These are phyloP conservation scores for Calidris pugnax DNA, from an alignment of 2,113 vertebrate species.

Conservation along the genomic window DNA sequence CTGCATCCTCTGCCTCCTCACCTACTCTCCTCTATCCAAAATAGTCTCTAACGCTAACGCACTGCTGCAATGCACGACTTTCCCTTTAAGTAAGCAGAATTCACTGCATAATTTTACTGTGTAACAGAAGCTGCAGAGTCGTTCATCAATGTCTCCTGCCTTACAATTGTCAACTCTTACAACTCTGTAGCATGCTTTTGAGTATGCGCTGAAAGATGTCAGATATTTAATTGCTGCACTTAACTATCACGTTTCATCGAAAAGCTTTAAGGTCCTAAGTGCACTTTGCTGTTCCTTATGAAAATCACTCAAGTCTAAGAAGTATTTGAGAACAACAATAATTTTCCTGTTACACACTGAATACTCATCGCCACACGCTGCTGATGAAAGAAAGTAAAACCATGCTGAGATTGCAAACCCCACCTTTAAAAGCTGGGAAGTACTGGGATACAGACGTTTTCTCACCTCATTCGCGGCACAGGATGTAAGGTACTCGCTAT, in stretches of 20 bases:
- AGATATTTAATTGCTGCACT: neutral
- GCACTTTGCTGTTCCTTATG: neutral
- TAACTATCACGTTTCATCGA: neutral
- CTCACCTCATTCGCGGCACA: neutral
- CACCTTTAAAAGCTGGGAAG: neutral
- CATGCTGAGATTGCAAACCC: neutral
- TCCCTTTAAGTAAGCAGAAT: neutral
- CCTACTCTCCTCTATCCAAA: neutral
- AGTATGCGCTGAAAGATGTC: neutral
- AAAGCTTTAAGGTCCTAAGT: neutral
- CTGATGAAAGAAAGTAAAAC: neutral
- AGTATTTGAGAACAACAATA: neutral
- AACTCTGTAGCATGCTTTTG: neutral
- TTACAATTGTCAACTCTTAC: neutral
- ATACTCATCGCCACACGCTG: neutral
- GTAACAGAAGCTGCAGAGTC: neutral
- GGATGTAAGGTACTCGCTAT: neutral
- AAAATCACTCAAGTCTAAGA: neutral
- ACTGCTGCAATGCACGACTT: neutral
- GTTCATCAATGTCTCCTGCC: neutral
- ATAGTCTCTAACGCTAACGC: neutral
- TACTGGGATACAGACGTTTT: neutral
- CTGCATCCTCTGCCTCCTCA: neutral
- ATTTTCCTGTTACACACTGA: neutral
- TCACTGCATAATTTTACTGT: neutral